phyloP scores from a whole-genome alignment of 2,888 invertebrate genomes.

The Drosophila kanekoi region DNA sequence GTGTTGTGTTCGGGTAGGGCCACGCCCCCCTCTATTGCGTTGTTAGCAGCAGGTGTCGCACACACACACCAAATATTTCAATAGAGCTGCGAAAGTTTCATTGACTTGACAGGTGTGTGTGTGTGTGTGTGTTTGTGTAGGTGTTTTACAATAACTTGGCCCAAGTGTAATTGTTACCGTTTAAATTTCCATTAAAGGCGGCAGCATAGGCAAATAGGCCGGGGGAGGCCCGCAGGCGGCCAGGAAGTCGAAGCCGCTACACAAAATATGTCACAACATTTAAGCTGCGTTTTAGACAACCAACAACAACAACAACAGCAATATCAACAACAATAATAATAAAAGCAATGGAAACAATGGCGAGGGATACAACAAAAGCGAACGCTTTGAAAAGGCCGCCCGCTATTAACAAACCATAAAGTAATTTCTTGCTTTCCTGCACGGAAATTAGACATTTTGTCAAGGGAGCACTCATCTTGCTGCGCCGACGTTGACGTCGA shows the following conservation, averaged over 20 bases:
- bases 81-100: slow-evolving; percentile 70
- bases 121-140: not conserved
- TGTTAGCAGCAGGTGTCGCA: slow-evolving; percentile 61
- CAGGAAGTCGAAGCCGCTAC: slow-evolving; percentile 27
- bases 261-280: slow-evolving; percentile 75
- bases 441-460: slow-evolving; percentile 82
- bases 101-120: slow-evolving; percentile 66
- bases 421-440: slow-evolving; percentile 81
- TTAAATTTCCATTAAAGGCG: slow-evolving; percentile 77
- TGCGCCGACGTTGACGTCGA: slow-evolving; percentile 20
- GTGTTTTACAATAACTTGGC: slow-evolving; percentile 49
- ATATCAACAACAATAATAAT: slow-evolving; percentile 19
- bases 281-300: slow-evolving; percentile 63
- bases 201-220: slow-evolving; percentile 56
- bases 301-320: slow-evolving; percentile 18
- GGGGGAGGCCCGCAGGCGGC: slow-evolving; percentile 19
- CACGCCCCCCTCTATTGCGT: not conserved
- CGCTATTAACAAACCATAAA: slow-evolving; percentile 81
- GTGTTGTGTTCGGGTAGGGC: slow-evolving; percentile 43
- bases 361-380: slow-evolving; percentile 59
- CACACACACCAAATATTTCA: slow-evolving; percentile 57
- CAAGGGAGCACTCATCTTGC: slow-evolving; percentile 73
- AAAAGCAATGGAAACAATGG: slow-evolving; percentile 52
- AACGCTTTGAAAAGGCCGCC: slow-evolving; percentile 65
- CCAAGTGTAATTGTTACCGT: slow-evolving; percentile 77